phyloP scores from a whole-genome alignment of 2,888 invertebrate species.

The Actias luna region DNA sequence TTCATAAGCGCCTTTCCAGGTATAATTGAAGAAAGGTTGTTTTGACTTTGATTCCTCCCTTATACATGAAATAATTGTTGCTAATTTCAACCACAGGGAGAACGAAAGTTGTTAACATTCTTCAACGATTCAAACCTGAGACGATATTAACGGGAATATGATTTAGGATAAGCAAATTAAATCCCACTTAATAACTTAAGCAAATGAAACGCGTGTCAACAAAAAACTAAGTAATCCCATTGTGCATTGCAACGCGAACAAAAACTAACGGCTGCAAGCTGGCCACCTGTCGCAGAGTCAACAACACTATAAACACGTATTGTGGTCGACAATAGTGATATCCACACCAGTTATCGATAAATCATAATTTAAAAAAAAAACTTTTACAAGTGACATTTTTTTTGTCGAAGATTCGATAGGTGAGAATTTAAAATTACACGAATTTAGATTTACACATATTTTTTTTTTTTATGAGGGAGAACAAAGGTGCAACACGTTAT shows the following conservation, averaged over 20 bases:
- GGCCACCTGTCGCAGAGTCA: constrained; percentile 57
- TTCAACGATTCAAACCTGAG: background rate
- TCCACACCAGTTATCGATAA: background rate
- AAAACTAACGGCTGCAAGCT: constrained; percentile 36
- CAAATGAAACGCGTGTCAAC: constrained; percentile 7
- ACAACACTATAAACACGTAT: constrained; percentile 43
- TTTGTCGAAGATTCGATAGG: no score
- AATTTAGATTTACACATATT: no score
- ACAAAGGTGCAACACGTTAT: no score
- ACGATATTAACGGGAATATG: background rate
- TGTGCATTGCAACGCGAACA: constrained; percentile 29
- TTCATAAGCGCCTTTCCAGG: no score
- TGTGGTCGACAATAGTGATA: constrained; percentile 14
- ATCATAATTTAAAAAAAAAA: background rate
- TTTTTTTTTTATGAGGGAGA: no score
- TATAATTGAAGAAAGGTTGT: no score
- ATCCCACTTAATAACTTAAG: constrained; percentile 6
- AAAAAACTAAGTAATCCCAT: constrained; percentile 14
- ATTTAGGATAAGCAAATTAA: background rate
- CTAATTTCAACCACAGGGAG: no score
- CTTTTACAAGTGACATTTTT: no score
- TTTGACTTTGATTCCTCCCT: no score
- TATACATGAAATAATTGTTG: no score
- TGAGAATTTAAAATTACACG: no score
- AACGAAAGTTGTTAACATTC: no score